Conservation (phyloP, 2,113 vertebrate species). For the Cyanoderma ruficeps region DNA sequence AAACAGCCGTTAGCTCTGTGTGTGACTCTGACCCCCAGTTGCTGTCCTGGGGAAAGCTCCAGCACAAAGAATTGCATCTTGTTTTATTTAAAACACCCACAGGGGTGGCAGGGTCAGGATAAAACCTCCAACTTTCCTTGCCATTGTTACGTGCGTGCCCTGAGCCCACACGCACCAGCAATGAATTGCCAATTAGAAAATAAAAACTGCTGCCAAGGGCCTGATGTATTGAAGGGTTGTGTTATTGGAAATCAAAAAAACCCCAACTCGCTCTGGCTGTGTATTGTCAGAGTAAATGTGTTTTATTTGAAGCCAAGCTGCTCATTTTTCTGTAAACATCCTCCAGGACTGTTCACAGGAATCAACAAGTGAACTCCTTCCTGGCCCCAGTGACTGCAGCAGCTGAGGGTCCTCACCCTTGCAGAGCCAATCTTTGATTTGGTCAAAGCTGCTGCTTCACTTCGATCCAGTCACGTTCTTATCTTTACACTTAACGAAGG, state of each 20-base stretch:
- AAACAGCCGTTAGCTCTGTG: background rate
- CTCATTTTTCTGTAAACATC: background rate
- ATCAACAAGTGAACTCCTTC: background rate
- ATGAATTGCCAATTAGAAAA: slow-evolving; percentile 21
- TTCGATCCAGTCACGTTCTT: background rate
- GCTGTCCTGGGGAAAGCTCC: background rate
- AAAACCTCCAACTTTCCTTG: background rate
- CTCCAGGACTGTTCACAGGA: background rate
- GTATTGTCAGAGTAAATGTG: background rate
- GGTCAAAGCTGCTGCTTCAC: background rate
- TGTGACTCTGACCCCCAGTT: background rate
- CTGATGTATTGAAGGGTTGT: background rate
- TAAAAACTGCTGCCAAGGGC: background rate
- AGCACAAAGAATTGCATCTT: background rate
- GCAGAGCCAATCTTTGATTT: background rate
- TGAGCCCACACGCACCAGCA: background rate
- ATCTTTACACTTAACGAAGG: background rate
- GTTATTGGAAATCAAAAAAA: background rate
- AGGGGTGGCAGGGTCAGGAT: background rate
- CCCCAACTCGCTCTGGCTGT: background rate
- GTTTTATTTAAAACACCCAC: background rate
- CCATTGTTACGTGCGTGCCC: background rate
- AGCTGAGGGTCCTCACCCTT: background rate
- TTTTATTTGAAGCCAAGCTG: background rate
- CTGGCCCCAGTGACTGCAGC: background rate